Percentiles rank a stretch among this genome's conserved stretches.
Evolutionary conservation across 2,797 vertebrate genomes (phyloP).

Genomic region (Sebastes diploproa): DNA sequence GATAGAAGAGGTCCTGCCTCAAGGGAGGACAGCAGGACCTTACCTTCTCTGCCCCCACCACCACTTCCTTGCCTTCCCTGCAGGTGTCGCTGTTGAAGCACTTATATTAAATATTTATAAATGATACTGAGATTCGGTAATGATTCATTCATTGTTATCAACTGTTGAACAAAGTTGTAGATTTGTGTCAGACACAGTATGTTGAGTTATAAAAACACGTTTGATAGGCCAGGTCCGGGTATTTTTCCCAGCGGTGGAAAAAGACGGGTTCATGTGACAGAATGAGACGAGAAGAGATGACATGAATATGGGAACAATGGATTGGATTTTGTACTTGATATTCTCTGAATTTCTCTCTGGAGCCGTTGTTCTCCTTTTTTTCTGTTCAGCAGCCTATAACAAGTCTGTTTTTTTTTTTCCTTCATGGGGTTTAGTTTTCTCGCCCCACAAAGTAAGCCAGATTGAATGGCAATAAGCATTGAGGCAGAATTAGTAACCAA

Average conservation of each 20-base stretch:
- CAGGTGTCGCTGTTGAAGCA: too few relatives aligned
- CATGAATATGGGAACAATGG: constrained; percentile 6
- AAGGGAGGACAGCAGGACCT: too few relatives aligned
- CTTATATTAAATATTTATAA: too few relatives aligned
- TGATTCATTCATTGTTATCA: neutral
- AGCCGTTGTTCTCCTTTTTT: constrained; percentile 24
- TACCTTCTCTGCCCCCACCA: too few relatives aligned
- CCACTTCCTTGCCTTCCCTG: too few relatives aligned
- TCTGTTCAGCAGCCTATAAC: constrained; percentile 41
- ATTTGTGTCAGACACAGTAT: neutral
- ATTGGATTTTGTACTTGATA: constrained; percentile 19
- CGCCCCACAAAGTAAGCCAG: constrained; percentile 29
- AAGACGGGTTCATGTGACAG: too few relatives aligned
- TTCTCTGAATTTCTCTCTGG: constrained; percentile 16
- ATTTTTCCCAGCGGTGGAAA: neutral
- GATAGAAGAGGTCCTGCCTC: too few relatives aligned
- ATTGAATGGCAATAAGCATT: constrained; percentile 42
- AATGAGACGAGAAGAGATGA: neutral
- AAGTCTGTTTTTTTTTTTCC: constrained; percentile 41
- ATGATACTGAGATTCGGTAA: too few relatives aligned
- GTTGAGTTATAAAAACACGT: neutral
- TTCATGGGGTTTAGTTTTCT: constrained; percentile 26
- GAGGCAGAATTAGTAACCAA: constrained; percentile 49
- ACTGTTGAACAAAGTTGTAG: neutral
- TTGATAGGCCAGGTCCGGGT: neutral